phyloP scores from a whole-genome alignment of 2,888 invertebrate species.

The Oligia latruncula region DNA sequence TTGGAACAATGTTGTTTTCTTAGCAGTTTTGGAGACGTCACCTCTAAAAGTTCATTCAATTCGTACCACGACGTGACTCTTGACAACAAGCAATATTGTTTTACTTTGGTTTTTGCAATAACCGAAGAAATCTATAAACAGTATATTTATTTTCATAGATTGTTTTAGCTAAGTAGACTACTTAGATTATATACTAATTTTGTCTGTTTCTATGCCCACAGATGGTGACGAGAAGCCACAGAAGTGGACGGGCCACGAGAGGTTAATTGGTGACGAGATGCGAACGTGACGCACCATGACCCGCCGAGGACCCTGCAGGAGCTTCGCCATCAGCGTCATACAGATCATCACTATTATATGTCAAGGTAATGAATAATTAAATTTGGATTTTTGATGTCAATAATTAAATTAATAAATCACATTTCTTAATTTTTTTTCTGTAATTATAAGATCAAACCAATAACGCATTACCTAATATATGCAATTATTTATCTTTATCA shows the following conservation, averaged over 20 bases:
- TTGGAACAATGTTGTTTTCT: neutral
- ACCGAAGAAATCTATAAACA: neutral
- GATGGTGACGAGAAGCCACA: conserved; percentile 65
- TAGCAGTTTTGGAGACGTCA: neutral
- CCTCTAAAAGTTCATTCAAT: neutral
- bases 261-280: conserved; percentile 67
- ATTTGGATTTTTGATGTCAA: neutral
- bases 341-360: conserved; percentile 91
- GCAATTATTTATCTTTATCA: no score
- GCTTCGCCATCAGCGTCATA: conserved; percentile 90
- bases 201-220: conserved; percentile 57
- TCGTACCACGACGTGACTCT: neutral
- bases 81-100: neutral
- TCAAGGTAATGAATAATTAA: conserved; percentile 83
- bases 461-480: neutral
- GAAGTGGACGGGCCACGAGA: conserved; percentile 29
- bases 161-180: neutral
- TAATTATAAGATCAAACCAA: neutral
- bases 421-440: neutral
- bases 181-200: neutral
- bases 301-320: conserved; percentile 84
- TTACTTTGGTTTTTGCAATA: neutral
- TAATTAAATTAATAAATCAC: neutral
- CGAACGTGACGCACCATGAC: conserved; percentile 79
- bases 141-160: neutral